These are phyloP conservation scores for Portunus trituberculatus DNA, from an alignment of 1,140 invertebrate species.

Conservation along the genomic window DNA sequence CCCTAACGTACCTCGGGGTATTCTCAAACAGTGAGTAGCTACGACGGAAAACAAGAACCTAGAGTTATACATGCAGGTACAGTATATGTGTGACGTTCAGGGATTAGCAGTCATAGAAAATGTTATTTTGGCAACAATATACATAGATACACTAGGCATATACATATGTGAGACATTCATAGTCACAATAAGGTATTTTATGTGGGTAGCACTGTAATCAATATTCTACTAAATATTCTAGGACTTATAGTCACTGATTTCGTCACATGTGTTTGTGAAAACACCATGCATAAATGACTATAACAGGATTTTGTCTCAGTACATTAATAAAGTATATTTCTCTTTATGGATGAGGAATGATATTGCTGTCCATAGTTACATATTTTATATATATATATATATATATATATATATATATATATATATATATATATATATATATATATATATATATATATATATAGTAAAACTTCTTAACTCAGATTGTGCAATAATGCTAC, in stretches of 20 bases:
- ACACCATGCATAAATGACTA: conserved; percentile 67
- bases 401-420: background rate
- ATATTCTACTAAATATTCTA: conserved; percentile 52
- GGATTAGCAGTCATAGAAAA: conserved; percentile 64
- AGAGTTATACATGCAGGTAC: conserved; percentile 76
- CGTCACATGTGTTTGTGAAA: conserved; percentile 52
- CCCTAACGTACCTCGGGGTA: conserved; percentile 75
- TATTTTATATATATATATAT: background rate
- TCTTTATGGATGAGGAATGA: background rate
- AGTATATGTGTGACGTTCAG: conserved; percentile 69
- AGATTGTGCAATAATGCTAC: conserved; percentile 21
- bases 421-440: conserved; percentile 5
- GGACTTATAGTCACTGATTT: conserved; percentile 62
- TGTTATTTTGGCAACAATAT: conserved; percentile 29
- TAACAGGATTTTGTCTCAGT: background rate
- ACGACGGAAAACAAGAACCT: conserved; percentile 75
- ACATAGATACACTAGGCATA: background rate
- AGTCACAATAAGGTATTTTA: conserved; percentile 28
- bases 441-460: conserved; percentile 33
- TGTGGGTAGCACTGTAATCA: background rate
- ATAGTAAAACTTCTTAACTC: background rate
- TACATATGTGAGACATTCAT: background rate
- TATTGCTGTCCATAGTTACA: background rate
- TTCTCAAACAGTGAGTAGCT: conserved; percentile 76
- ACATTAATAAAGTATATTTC: background rate